Evolutionary conservation across 2,888 invertebrate genomes (phyloP).

Genomic region (Torymus aiolomorphi): DNA sequence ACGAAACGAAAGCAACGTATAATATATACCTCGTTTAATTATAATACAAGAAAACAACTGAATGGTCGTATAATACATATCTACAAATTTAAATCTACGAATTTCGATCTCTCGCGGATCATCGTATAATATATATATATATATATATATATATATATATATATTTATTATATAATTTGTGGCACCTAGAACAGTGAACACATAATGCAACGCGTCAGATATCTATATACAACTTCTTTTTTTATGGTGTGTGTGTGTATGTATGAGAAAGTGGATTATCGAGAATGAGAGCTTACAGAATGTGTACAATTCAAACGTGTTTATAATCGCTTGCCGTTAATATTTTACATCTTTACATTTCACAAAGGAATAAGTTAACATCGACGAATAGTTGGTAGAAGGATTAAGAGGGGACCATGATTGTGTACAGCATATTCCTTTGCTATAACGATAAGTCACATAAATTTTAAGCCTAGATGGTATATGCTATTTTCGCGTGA

Average conservation of each 20-base stretch:
- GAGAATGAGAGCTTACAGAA: neutral
- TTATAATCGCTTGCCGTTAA: neutral
- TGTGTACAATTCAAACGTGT: conserved; percentile 6
- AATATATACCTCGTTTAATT: neutral
- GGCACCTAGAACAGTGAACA: conserved; percentile 15
- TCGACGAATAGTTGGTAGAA: neutral
- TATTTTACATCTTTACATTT: conserved; percentile 23
- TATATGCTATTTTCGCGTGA: no score
- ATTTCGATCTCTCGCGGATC: neutral
- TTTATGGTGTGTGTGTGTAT: neutral
- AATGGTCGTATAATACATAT: conserved; percentile 34
- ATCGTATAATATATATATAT: neutral
- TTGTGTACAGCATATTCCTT: no score
- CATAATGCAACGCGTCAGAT: neutral
- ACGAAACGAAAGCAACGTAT: neutral
- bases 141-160: no score
- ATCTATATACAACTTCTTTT: conserved; percentile 25
- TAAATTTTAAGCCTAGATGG: no score
- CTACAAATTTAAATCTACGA: conserved; percentile 34
- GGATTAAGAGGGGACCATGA: no score
- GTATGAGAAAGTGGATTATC: no score
- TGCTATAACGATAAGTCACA: no score
- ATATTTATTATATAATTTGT: conserved; percentile 12
- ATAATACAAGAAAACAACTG: conserved; percentile 15
- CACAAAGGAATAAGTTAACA: conserved; percentile 14